phyloP scores from a whole-genome alignment of 2,113 vertebrate species.

The Zosterops japonicus region DNA sequence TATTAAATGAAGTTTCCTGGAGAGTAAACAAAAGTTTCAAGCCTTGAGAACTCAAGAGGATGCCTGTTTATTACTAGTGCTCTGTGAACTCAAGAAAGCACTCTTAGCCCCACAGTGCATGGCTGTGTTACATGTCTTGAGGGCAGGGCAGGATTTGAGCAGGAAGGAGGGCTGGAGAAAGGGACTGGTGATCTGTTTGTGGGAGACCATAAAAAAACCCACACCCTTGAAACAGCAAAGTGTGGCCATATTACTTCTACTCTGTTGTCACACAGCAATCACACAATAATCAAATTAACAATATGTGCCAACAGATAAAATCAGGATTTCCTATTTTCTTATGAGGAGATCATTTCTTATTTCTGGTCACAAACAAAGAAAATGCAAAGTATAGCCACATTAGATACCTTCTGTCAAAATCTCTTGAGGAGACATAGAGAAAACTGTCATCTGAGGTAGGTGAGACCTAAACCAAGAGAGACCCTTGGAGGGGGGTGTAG shows the following conservation, averaged over 20 bases:
- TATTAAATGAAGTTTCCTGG: background rate
- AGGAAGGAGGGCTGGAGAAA: background rate
- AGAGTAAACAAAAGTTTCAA: background rate
- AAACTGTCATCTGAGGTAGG: background rate
- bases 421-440: background rate
- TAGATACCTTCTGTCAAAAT: background rate
- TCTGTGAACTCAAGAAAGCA: background rate
- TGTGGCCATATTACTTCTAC: background rate
- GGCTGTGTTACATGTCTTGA: accelerated
- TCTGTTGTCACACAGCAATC: background rate
- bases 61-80: background rate
- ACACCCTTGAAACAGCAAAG: background rate
- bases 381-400: background rate
- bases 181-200: background rate
- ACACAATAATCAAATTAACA: background rate
- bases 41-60: background rate
- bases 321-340: background rate
- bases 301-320: background rate
- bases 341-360: background rate
- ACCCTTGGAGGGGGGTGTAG: background rate
- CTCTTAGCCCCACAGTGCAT: background rate
- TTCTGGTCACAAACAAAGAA: background rate
- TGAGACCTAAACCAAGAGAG: background rate
- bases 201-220: background rate
- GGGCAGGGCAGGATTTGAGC: background rate